Base-by-base conservation (phyloP, 2,888 invertebrate species). In the Deladenus siricidicola region DNA sequence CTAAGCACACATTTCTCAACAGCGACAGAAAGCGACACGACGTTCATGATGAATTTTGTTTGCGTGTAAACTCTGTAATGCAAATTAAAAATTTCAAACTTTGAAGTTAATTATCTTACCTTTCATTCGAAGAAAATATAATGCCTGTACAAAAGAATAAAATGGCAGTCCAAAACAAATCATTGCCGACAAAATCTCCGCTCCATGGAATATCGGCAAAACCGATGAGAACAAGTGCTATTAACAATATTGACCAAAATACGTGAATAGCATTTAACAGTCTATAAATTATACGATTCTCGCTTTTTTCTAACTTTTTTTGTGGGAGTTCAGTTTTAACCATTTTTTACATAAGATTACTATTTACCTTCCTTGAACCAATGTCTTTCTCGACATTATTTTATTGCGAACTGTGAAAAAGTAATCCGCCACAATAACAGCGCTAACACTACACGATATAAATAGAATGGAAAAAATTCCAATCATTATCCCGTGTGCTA, bases 131-230 rank as follows among this genome's bases (percentile, higher is more conserved):
- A 1, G 72, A 70, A 28, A 68, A 64, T 30, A 78, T 63, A 4
- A 78, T 45, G 51, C 70, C 74, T 14, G 73, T 70, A 6, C 70
- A 69, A 43, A 71, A 67, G 54, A 75, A 73, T 3, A 78, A 67
- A 39, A 72, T 63, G 0, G 72, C 70, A 26, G 71, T 63, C 78
- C 78, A 78, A 0, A 78, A 65, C 21, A 78, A 63, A 52, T 78
- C 76, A 14, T 73, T 72, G 23, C 77, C 71, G 8, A 74, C 51
- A 57, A 70, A 78, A 48, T 74, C 75, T 45, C 75, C 77, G 43
- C 70, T 68, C 76, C 77, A 78, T 29, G 65, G 65, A 6, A 74
- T 59, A 34, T 74, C 66, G 30, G 70, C 60, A 4, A 75, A 62
- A 24, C 78, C 75, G n/a, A 78, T 59, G 26, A 75, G 66, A 17